These are phyloP conservation scores for Sisyra terminalis DNA, from an alignment of 2,888 invertebrate species.

Conservation along the genomic window DNA sequence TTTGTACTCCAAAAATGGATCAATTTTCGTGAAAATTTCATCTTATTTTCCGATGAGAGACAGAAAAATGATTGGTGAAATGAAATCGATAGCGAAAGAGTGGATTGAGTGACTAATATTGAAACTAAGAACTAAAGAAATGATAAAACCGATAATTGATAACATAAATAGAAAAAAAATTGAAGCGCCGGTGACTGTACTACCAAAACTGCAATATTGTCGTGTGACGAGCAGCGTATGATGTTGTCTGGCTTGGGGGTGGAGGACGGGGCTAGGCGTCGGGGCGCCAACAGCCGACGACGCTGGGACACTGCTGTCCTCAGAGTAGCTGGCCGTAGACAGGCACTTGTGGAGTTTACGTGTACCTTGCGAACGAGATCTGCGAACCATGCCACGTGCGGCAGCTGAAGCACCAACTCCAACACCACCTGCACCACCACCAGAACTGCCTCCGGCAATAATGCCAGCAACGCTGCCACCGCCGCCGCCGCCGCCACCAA, in stretches of 20 bases:
- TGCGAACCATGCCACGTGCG: slow-evolving; percentile 41
- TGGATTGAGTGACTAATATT: background rate
- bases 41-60: background rate
- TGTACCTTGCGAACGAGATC: slow-evolving; percentile 91
- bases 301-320: slow-evolving; percentile 32
- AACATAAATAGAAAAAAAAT: slow-evolving; percentile 3
- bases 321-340: slow-evolving; percentile 74
- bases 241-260: slow-evolving; percentile 38
- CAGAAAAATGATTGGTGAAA: slow-evolving; percentile 1
- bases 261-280: slow-evolving; percentile 23
- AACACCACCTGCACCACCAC: slow-evolving; percentile 12
- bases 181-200: slow-evolving; percentile 51
- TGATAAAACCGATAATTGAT: background rate
- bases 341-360: slow-evolving; percentile 84
- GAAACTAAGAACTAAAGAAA: background rate
- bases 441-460: slow-evolving; percentile 3
- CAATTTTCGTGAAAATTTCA: background rate
- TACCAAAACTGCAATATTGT: slow-evolving; percentile 92
- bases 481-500: slow-evolving; percentile 16
- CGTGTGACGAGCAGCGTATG: slow-evolving; percentile 61
- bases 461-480: slow-evolving; percentile 16
- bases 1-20: background rate
- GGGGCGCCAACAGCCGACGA: slow-evolving; percentile 22
- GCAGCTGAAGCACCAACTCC: slow-evolving; percentile 15
- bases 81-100: background rate